Evolutionary conservation across 2,113 vertebrate genomes (phyloP).

Genomic region (Numenius arquata): DNA sequence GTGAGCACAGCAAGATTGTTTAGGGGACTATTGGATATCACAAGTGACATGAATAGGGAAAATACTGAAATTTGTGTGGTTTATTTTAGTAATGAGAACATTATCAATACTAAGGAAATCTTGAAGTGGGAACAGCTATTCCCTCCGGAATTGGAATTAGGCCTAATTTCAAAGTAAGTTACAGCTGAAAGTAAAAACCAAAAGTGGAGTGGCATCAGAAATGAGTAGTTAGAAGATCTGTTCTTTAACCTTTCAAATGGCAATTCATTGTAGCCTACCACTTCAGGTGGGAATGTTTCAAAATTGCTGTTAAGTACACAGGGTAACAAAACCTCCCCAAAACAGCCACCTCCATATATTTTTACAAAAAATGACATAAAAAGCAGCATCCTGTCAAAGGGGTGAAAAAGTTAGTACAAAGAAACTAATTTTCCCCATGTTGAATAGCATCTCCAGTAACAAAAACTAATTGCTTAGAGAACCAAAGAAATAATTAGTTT

Average conservation of each 20-base stretch:
- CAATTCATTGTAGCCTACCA: neutral
- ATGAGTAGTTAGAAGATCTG: neutral
- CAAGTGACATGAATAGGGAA: neutral
- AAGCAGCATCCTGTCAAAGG: neutral
- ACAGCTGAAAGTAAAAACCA: neutral
- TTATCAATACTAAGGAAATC: neutral
- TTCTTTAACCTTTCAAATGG: neutral
- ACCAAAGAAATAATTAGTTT: constrained; percentile 52
- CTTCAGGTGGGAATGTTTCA: neutral
- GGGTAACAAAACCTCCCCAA: neutral
- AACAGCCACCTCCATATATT: neutral
- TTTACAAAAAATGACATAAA: neutral
- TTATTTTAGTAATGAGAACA: neutral
- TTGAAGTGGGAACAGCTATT: neutral
- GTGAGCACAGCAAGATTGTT: neutral
- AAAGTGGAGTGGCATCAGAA: neutral
- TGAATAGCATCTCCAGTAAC: constrained; percentile 5
- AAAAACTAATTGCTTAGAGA: constrained; percentile 33
- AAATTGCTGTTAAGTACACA: neutral
- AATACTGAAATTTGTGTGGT: neutral
- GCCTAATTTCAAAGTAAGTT: neutral
- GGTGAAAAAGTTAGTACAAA: neutral
- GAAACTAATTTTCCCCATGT: neutral
- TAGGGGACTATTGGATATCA: neutral
- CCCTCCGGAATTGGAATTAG: neutral